These are phyloP conservation scores for Macaca nemestrina DNA, from an alignment of 2,113 vertebrate genomes.

Conservation along the genomic window DNA sequence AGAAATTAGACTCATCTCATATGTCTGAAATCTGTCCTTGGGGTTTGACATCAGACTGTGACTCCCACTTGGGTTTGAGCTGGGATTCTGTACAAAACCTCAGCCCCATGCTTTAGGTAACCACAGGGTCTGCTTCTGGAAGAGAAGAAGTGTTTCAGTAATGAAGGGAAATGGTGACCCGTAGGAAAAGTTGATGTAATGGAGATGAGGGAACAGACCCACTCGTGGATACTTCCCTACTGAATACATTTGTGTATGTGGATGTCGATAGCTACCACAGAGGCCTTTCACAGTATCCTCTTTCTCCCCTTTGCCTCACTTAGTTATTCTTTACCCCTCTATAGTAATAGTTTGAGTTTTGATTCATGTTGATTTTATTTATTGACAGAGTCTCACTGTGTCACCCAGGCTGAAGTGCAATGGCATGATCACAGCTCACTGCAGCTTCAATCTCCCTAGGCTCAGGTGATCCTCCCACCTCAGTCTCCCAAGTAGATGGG, in stretches of 20 bases:
- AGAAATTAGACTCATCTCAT: not conserved
- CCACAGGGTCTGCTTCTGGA: not conserved
- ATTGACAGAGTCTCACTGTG: too few species aligned
- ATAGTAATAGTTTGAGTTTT: not conserved
- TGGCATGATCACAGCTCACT: too few species aligned
- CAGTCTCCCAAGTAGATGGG: too few species aligned
- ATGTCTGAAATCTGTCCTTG: not conserved
- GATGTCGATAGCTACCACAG: accelerated
- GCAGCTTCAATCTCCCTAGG: too few species aligned
- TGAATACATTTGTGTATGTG: not conserved
- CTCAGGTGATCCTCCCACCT: too few species aligned
- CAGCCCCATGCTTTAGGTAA: not conserved
- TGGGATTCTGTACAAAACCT: not conserved
- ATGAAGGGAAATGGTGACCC: not conserved
- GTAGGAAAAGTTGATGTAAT: not conserved
- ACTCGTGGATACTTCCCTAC: not conserved
- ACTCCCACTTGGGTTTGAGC: not conserved
- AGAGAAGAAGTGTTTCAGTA: not conserved
- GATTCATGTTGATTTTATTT: not conserved
- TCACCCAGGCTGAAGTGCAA: too few species aligned
- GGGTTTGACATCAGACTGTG: not conserved
- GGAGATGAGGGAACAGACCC: not conserved
- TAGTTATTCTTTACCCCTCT: not conserved
- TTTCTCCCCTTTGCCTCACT: not conserved
- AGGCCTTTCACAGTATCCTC: not conserved